Conservation (phyloP, 1,140 invertebrate species). For the Chelonus insularis region DNA sequence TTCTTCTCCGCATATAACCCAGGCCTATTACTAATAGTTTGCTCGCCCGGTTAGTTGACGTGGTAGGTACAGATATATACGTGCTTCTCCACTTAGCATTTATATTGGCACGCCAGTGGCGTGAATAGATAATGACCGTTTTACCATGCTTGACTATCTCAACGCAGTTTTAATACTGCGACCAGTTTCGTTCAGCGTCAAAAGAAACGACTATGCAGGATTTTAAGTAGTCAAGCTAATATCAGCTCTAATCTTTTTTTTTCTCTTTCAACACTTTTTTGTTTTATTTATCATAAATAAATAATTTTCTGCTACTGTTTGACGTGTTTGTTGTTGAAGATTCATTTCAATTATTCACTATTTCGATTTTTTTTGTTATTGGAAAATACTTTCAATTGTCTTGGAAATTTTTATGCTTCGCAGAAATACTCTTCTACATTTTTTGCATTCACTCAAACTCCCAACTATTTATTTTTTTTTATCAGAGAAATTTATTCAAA, state of each 20-base stretch:
- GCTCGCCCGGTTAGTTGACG: conserved; percentile 21
- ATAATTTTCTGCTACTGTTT: conserved; percentile 4
- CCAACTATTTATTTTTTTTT: no score
- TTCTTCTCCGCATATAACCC: background rate
- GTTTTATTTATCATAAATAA: background rate
- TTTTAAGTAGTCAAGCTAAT: conserved; percentile 1
- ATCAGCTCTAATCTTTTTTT: background rate
- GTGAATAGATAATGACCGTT: conserved; percentile 37
- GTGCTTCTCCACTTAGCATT: conserved; percentile 31
- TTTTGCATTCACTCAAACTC: no score
- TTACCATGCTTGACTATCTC: conserved; percentile 29
- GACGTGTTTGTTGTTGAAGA: no score
- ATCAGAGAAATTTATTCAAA: no score
- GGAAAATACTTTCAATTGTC: no score
- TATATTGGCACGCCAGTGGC: conserved; percentile 35
- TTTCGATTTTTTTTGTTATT: no score
- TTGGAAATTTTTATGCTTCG: no score
- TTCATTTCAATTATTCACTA: no score
- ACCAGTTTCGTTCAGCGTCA: conserved; percentile 19
- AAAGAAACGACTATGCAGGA: conserved; percentile 7
- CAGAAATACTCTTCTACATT: no score
- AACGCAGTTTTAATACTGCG: conserved; percentile 16
- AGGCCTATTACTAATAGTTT: conserved; percentile 4
- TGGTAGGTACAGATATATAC: conserved; percentile 22
- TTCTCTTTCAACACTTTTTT: conserved; percentile 3